A percentile compares a stretch with the other conserved stretches of the same genome.
Evolutionary conservation across 2,113 vertebrate species (phyloP).

Genomic region (Trichechus manatus): DNA sequence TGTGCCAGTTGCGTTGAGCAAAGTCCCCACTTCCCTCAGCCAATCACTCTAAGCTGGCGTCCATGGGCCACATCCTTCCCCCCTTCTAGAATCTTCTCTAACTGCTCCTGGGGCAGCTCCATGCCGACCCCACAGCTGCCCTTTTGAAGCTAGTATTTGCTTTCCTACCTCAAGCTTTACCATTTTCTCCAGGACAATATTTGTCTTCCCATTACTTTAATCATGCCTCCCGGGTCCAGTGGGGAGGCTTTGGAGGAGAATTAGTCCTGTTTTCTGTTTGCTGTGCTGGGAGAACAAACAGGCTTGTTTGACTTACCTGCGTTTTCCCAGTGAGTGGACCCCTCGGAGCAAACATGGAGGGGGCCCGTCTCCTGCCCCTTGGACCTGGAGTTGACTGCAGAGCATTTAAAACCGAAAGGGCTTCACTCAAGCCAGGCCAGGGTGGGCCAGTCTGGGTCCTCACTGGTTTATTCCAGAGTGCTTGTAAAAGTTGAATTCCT

Average conservation of each 20-base stretch:
- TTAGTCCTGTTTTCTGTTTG: conserved; percentile 69
- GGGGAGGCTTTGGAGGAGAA: conserved; percentile 61
- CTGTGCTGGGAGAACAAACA: conserved; percentile 75
- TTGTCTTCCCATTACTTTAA: conserved; percentile 80
- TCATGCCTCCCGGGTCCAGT: conserved; percentile 31
- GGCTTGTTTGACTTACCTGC: conserved; percentile 74
- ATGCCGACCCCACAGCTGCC: not conserved
- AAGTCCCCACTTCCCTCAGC: not conserved
- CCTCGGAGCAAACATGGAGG: conserved; percentile 69
- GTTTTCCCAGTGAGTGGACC: conserved; percentile 82
- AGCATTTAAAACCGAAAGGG: not conserved
- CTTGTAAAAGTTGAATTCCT: not conserved
- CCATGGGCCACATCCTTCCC: not conserved
- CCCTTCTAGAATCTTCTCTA: conserved; percentile 67
- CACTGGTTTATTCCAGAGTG: not conserved
- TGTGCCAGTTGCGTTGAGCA: not conserved
- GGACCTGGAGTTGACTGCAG: not conserved
- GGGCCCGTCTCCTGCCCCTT: conserved; percentile 48
- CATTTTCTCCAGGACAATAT: conserved; percentile 78
- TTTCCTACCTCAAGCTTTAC: conserved; percentile 70
- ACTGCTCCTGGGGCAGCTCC: not conserved
- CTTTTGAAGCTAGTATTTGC: conserved; percentile 65
- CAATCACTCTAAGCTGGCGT: not conserved
- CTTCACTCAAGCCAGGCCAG: not conserved
- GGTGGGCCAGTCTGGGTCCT: not conserved